Percentiles rank a stretch among this genome's conserved stretches.
Evolutionary conservation across 2,113 vertebrate species (phyloP).

Genomic region (Sclerurus mexicanus): DNA sequence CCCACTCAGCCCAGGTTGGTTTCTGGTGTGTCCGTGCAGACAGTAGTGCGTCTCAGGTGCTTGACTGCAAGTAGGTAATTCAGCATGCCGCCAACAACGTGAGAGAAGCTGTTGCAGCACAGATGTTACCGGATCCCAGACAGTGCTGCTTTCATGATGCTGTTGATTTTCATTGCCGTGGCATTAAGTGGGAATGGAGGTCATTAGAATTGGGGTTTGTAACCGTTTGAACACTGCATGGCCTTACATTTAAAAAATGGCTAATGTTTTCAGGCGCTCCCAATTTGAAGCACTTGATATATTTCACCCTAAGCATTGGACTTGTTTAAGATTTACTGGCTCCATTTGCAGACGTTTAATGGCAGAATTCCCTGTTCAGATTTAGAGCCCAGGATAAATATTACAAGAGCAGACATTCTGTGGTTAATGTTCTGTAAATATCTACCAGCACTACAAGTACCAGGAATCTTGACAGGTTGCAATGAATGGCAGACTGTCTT

Average conservation of each 20-base stretch:
- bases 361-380: background rate
- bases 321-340: background rate
- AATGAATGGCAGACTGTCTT: background rate
- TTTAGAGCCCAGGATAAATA: background rate
- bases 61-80: background rate
- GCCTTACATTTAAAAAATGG: background rate
- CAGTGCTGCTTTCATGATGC: background rate
- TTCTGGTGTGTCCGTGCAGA: background rate
- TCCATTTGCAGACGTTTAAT: background rate
- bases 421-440: slow-evolving; percentile 15
- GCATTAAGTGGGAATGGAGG: background rate
- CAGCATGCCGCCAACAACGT: background rate
- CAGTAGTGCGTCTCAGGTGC: background rate
- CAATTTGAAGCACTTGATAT: background rate
- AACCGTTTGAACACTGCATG: background rate
- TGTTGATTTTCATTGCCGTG: background rate
- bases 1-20: slow-evolving; percentile 84
- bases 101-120: background rate
- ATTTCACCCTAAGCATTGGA: background rate
- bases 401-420: background rate
- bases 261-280: background rate
- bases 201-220: background rate
- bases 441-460: background rate
- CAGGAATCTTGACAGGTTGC: background rate
- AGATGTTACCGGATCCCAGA: background rate